A percentile compares a stretch with the other conserved stretches of the same genome.
Conservation (phyloP, 2,113 vertebrate species). For the Heterotilapia buettikoferi region DNA sequence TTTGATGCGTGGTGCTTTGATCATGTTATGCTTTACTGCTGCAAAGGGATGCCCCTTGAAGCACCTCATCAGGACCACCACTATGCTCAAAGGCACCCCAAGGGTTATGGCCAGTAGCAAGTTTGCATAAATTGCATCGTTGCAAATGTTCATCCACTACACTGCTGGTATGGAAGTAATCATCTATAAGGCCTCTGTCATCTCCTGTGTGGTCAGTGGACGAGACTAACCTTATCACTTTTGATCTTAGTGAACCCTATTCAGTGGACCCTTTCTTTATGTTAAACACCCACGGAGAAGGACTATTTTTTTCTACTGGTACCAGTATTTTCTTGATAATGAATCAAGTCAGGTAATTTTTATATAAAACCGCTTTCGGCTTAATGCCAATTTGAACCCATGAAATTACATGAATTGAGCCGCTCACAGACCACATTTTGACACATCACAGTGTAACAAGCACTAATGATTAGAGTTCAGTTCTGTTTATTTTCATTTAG, state of each 20-base stretch:
- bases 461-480: neutral
- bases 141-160: neutral
- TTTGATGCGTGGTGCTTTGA: neutral
- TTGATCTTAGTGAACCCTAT: neutral
- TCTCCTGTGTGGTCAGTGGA: neutral
- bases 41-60: neutral
- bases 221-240: neutral
- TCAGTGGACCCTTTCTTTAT: neutral
- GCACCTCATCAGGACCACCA: neutral
- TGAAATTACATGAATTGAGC: neutral
- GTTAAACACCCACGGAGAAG: neutral
- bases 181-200: neutral
- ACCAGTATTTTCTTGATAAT: neutral
- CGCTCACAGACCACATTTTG: neutral
- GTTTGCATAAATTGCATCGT: neutral
- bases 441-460: neutral
- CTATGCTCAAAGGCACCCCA: neutral
- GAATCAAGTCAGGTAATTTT: neutral
- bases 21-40: neutral
- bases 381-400: neutral
- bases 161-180: slow-evolving; percentile 6
- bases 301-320: neutral
- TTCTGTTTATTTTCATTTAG: neutral
- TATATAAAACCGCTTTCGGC: neutral
- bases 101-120: neutral